A percentile compares a stretch with the other conserved stretches of the same genome.
Conservation (phyloP, 2,888 invertebrate species). For the Tetranychus truncatus region DNA sequence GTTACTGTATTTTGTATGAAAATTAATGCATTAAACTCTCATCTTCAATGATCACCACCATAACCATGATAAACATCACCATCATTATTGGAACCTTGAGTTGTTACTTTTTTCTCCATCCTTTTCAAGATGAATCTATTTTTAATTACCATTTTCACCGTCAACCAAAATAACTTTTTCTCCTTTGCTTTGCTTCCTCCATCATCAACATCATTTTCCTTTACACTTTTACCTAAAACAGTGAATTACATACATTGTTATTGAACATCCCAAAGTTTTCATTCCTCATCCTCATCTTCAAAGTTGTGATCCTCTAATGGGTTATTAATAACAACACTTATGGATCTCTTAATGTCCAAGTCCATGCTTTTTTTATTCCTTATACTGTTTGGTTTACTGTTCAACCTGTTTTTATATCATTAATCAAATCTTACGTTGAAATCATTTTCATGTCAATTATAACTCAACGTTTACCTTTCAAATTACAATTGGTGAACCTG, state of each 20-base stretch:
- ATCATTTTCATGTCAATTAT: too few species aligned
- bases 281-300: not conserved
- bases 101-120: not conserved
- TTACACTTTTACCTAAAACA: too few species aligned
- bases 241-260: not conserved
- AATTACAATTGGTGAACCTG: too few species aligned
- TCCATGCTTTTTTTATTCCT: not conserved
- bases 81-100: not conserved
- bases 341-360: not conserved
- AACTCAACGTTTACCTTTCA: too few species aligned
- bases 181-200: not conserved
- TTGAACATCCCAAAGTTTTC: not conserved
- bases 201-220: not conserved
- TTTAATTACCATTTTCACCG: not conserved
- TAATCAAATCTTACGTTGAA: too few species aligned
- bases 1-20: not conserved
- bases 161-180: not conserved
- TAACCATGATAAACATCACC: not conserved
- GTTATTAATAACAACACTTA: not conserved
- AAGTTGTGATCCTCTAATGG: not conserved
- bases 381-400: not conserved
- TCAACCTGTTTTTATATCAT: too few species aligned
- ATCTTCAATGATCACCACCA: not conserved
- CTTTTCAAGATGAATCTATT: not conserved
- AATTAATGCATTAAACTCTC: not conserved